Percentiles rank a stretch among this genome's conserved stretches.
Evolutionary conservation across 2,113 vertebrate genomes (phyloP).

Genomic region (Caloenas nicobarica): DNA sequence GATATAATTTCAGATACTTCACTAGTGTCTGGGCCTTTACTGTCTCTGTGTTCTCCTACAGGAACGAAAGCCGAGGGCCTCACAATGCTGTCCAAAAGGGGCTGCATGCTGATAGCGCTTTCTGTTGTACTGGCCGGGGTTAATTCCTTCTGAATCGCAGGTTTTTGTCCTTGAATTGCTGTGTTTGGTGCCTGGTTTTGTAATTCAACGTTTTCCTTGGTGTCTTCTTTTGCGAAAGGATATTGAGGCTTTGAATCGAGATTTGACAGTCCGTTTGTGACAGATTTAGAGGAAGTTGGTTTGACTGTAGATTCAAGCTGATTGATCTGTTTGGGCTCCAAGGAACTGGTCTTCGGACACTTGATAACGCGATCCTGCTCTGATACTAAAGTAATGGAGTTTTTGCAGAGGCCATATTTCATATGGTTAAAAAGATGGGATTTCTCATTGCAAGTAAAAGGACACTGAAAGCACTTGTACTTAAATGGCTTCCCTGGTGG

Average conservation of each 20-base stretch:
- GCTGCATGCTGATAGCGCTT: slow-evolving; percentile 15
- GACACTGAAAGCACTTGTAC: slow-evolving; percentile 99
- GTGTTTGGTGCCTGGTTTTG: slow-evolving; percentile 38
- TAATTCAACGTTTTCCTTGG: slow-evolving; percentile 72
- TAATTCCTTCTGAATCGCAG: slow-evolving; percentile 44
- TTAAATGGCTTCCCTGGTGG: slow-evolving; percentile 97
- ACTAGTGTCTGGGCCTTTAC: slow-evolving; percentile 60
- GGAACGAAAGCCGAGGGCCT: slow-evolving; percentile 87
- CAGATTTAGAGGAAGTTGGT: slow-evolving; percentile 53
- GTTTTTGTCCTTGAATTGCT: slow-evolving; percentile 61
- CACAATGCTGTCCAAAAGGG: slow-evolving; percentile 57
- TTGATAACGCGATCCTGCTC: slow-evolving; percentile 83
- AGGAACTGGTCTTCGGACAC: slow-evolving; percentile 63
- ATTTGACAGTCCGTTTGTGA: slow-evolving; percentile 34
- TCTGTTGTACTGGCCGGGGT: slow-evolving; percentile 25
- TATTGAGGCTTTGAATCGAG: slow-evolving; percentile 70
- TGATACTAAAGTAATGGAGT: slow-evolving; percentile 92
- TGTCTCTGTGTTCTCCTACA: slow-evolving; percentile 75
- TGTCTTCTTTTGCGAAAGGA: slow-evolving; percentile 67
- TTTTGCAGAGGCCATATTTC: slow-evolving; percentile 97
- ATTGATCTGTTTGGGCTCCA: slow-evolving; percentile 68
- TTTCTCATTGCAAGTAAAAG: slow-evolving; percentile 98
- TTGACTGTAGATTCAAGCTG: slow-evolving; percentile 57
- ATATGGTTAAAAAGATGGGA: slow-evolving; percentile 99
- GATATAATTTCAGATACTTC: slow-evolving; percentile 64